These are phyloP conservation scores for Choloepus hoffmanni DNA, from an alignment of 2,113 vertebrate genomes.

Conservation along the genomic window DNA sequence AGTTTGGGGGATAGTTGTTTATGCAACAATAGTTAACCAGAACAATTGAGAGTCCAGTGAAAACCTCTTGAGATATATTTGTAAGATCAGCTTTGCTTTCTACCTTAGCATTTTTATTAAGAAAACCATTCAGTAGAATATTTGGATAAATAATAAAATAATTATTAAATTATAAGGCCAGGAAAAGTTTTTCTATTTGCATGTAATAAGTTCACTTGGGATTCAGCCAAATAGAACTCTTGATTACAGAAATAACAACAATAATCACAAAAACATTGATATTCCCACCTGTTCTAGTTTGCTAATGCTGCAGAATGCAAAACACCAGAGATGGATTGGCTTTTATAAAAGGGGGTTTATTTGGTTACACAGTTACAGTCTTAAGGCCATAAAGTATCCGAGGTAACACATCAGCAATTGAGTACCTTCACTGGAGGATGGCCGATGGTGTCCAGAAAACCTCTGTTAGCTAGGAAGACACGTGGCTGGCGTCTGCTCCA, in stretches of 20 bases:
- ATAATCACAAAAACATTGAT: not conserved
- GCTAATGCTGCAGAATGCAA: too few relatives aligned
- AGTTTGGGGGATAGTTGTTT: not conserved
- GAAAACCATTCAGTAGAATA: not conserved
- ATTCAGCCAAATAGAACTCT: not conserved
- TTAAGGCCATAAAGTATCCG: too few relatives aligned
- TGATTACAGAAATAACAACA: conserved; percentile 8
- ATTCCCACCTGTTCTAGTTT: not conserved
- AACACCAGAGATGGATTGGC: too few relatives aligned
- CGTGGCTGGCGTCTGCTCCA: too few relatives aligned
- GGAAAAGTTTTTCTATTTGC: not conserved
- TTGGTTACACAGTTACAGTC: too few relatives aligned
- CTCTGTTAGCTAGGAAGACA: too few relatives aligned
- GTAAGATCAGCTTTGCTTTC: not conserved
- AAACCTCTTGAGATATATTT: not conserved
- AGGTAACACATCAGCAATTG: too few relatives aligned
- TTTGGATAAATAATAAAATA: not conserved
- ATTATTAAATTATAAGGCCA: not conserved
- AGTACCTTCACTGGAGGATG: too few relatives aligned
- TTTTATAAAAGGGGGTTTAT: too few relatives aligned
- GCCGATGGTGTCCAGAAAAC: too few relatives aligned
- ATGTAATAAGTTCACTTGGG: not conserved
- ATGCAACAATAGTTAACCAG: not conserved
- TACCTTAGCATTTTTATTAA: conserved; percentile 2
- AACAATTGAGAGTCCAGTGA: not conserved